Conservation (phyloP, 1,140 invertebrate species). For the Drosophila eugracilis region DNA sequence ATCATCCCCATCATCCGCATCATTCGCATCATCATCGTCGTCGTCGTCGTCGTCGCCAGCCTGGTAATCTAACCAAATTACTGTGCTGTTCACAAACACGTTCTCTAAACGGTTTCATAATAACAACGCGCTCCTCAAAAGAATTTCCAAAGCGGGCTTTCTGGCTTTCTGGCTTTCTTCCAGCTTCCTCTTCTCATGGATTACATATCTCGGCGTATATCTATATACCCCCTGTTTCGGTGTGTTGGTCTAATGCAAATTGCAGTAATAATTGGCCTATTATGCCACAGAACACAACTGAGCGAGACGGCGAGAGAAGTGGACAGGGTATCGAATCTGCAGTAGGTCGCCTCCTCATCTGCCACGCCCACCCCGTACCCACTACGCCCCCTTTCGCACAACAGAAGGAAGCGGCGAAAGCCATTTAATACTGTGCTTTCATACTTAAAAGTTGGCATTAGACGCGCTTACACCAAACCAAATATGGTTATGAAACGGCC, state of each 20-base stretch:
- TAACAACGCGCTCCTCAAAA: slow-evolving; percentile 73
- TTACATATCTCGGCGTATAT: slow-evolving; percentile 37
- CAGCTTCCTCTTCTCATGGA: slow-evolving; percentile 69
- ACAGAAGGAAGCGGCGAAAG: slow-evolving; percentile 23
- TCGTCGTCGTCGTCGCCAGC: slow-evolving; percentile 47
- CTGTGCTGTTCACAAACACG: slow-evolving; percentile 83
- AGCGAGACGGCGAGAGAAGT: slow-evolving; percentile 1
- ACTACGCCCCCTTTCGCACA: slow-evolving; percentile 63
- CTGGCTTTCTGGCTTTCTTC: slow-evolving; percentile 13
- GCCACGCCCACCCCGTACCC: slow-evolving; percentile 55
- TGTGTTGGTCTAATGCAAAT: slow-evolving; percentile 78
- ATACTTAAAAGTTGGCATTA: slow-evolving; percentile 75
- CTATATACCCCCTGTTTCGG: slow-evolving; percentile 20
- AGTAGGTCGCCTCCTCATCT: slow-evolving; percentile 60
- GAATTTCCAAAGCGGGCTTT: slow-evolving; percentile 56
- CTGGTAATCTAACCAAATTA: slow-evolving; percentile 83
- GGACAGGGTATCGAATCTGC: slow-evolving; percentile 16
- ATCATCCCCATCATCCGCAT: slow-evolving; percentile 42
- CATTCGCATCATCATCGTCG: slow-evolving; percentile 15
- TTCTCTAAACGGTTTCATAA: slow-evolving; percentile 84
- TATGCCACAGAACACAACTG: slow-evolving; percentile 64
- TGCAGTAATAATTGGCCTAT: slow-evolving; percentile 82
- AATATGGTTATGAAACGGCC: slow-evolving; percentile 34
- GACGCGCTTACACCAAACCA: slow-evolving; percentile 39
- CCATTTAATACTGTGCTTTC: slow-evolving; percentile 72